Evolutionary conservation across 1,140 invertebrate species (phyloP).

Genomic region (Pararge aegeria): DNA sequence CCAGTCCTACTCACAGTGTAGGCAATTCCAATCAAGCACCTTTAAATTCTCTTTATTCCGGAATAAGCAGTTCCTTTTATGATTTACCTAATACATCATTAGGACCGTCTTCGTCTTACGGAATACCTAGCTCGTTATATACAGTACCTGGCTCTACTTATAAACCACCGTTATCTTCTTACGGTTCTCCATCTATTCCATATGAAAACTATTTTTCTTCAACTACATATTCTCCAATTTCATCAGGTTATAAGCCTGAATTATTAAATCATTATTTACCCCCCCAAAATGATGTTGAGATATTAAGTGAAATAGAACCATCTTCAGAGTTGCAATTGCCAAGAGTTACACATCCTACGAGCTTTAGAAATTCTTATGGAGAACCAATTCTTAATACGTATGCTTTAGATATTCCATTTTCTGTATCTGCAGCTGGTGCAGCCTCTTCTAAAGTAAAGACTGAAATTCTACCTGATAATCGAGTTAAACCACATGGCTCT

Average conservation of each 20-base stretch:
- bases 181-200: slow-evolving; percentile 36
- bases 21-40: slow-evolving; percentile 35
- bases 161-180: slow-evolving; percentile 32
- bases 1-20: slow-evolving; percentile 57
- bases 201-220: slow-evolving; percentile 31
- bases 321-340: slow-evolving; percentile 53
- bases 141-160: slow-evolving; percentile 34
- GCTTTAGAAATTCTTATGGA: slow-evolving; percentile 70
- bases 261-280: slow-evolving; percentile 45
- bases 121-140: slow-evolving; percentile 37
- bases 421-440: slow-evolving; percentile 56
- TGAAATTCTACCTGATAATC: slow-evolving; percentile 47
- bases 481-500: slow-evolving; percentile 27
- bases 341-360: slow-evolving; percentile 50
- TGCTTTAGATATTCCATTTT: slow-evolving; percentile 53
- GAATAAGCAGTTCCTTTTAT: slow-evolving; percentile 31
- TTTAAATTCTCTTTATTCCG: slow-evolving; percentile 36
- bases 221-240: slow-evolving; percentile 26
- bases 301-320: slow-evolving; percentile 38
- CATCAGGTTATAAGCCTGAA: slow-evolving; percentile 29
- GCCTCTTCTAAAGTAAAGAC: slow-evolving; percentile 66
- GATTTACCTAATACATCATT: slow-evolving; percentile 12
- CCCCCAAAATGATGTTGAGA: slow-evolving; percentile 41
- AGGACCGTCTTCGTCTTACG: slow-evolving; percentile 34
- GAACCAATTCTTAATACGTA: slow-evolving; percentile 58